Evolutionary conservation across 2,888 invertebrate genomes (phyloP).

Genomic region (Glyphotaelius pellucidus): DNA sequence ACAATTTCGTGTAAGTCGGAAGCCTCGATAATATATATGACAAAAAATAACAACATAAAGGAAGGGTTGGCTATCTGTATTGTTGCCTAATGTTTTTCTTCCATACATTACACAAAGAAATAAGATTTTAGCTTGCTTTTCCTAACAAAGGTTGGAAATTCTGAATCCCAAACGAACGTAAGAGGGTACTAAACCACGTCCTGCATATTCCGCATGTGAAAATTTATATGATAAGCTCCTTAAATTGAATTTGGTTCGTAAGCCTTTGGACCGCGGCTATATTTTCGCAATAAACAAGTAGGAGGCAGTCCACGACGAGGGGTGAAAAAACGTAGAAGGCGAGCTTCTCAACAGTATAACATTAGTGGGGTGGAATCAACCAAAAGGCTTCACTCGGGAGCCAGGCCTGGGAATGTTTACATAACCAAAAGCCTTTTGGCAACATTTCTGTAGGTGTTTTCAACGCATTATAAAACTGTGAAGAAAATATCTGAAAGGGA

Average conservation of each 20-base stretch:
- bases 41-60: not conserved
- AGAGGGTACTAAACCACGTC: not conserved
- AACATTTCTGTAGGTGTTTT: slow-evolving; percentile 40
- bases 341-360: slow-evolving; percentile 8
- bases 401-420: slow-evolving; percentile 52
- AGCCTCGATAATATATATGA: too few species aligned
- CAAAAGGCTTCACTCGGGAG: slow-evolving; percentile 34
- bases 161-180: not conserved
- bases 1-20: too few species aligned
- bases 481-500: not conserved
- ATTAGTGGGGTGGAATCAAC: slow-evolving; percentile 36
- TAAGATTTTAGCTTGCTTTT: not conserved
- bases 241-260: not conserved
- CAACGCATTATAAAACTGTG: not conserved
- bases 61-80: not conserved
- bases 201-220: not conserved
- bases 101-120: not conserved
- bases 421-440: slow-evolving; percentile 51
- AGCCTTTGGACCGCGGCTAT: not conserved
- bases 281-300: slow-evolving; percentile 16
- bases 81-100: not conserved
- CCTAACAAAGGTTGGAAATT: not conserved
- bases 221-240: not conserved
- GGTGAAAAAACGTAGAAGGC: slow-evolving; percentile 15
- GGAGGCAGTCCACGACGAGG: not conserved